These are phyloP conservation scores for Mesochorus sp. DNA, from an alignment of 2,888 invertebrate genomes.

Conservation along the genomic window DNA sequence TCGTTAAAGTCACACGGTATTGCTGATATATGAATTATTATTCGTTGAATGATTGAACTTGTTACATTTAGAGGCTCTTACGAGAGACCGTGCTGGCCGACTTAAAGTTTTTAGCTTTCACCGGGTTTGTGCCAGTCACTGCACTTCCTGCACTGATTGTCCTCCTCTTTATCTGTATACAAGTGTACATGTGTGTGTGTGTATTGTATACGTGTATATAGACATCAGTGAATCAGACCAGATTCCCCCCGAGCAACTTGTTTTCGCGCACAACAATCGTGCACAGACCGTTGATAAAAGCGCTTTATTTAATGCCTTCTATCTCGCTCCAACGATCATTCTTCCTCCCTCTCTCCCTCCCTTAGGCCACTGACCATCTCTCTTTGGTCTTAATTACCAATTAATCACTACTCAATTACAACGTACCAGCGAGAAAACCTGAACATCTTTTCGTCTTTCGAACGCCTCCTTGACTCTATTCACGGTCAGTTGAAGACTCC, in stretches of 20 bases:
- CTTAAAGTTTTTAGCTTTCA: constrained; percentile 78
- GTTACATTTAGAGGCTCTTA: constrained; percentile 27
- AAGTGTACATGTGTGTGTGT: no score
- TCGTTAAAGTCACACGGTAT: no score
- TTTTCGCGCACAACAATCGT: constrained; percentile 36
- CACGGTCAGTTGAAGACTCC: constrained; percentile 36
- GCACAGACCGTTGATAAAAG: constrained; percentile 20
- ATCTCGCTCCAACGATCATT: constrained; percentile 39
- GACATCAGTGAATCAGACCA: constrained; percentile 63
- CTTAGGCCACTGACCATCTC: neutral
- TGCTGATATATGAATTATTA: no score
- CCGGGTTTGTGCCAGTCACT: constrained; percentile 78
- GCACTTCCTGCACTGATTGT: constrained; percentile 81
- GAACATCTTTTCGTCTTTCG: constrained; percentile 37
- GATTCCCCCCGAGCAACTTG: constrained; percentile 42
- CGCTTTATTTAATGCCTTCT: constrained; percentile 29
- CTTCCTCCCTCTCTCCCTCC: neutral
- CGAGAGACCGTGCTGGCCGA: constrained; percentile 70
- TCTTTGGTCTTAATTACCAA: constrained; percentile 62
- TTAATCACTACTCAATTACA: constrained; percentile 66
- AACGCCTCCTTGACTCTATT: constrained; percentile 20
- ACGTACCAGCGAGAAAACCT: constrained; percentile 42
- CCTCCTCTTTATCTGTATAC: constrained; percentile 60
- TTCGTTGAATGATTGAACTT: constrained; percentile 71
- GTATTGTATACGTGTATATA: no score